Conservation (phyloP, 2,888 invertebrate species). For the Epistrophella euchroma region DNA sequence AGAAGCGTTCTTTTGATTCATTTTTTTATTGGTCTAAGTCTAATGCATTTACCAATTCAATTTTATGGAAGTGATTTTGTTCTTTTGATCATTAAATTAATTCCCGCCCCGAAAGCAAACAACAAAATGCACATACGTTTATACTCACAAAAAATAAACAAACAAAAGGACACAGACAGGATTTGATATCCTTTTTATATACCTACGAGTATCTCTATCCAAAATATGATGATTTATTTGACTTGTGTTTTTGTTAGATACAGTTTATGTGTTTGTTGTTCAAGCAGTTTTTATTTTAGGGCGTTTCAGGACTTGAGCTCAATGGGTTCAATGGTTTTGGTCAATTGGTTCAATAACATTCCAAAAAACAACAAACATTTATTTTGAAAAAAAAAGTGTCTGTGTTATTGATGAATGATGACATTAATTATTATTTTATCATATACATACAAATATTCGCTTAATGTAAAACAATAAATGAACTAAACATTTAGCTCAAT, state of each 20-base stretch:
- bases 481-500: background rate
- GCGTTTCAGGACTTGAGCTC: background rate
- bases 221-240: background rate
- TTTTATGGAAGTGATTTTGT: background rate
- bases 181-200: slow-evolving; percentile 11
- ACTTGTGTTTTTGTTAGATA: slow-evolving; percentile 4
- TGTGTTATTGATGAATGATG: background rate
- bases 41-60: background rate
- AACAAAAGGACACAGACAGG: slow-evolving; percentile 9
- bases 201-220: background rate
- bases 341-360: slow-evolving; percentile 15
- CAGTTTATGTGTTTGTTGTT: slow-evolving; percentile 2
- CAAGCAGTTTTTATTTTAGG: background rate
- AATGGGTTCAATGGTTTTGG: slow-evolving; percentile 17
- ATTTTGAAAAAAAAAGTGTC: slow-evolving; percentile 3
- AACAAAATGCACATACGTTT: background rate
- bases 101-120: background rate
- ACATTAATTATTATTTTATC: slow-evolving; percentile 35
- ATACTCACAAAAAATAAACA: background rate
- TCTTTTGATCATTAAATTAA: background rate
- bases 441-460: background rate
- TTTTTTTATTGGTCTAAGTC: background rate
- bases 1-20: background rate
- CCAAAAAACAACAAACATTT: slow-evolving; percentile 15
- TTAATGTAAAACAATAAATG: slow-evolving; percentile 1